These are phyloP conservation scores for Platalea minor DNA, from an alignment of 2,797 vertebrate species.

Conservation along the genomic window DNA sequence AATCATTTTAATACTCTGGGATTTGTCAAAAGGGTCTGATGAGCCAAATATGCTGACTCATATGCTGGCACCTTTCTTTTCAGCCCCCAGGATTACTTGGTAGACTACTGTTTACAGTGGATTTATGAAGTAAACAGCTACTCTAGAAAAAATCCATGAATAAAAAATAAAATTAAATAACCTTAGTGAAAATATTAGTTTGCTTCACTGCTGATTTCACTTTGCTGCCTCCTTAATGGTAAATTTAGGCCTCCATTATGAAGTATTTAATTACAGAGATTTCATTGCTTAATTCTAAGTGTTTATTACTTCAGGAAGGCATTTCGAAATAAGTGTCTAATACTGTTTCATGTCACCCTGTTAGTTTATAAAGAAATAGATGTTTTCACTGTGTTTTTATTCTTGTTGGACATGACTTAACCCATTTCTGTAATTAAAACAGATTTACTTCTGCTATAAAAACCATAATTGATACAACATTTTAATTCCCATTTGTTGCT, in stretches of 20 bases:
- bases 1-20: background rate
- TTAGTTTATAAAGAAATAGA: background rate
- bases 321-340: background rate
- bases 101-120: background rate
- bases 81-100: background rate
- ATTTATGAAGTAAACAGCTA: background rate
- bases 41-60: background rate
- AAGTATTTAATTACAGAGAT: background rate
- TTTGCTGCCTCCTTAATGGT: background rate
- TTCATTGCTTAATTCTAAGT: conserved; percentile 1
- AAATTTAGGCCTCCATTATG: background rate
- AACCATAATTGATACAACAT: background rate
- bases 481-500: background rate
- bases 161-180: background rate
- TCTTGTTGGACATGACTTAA: background rate
- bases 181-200: background rate
- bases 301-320: background rate
- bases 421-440: conserved; percentile 32
- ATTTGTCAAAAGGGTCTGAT: background rate
- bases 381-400: background rate
- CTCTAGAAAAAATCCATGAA: background rate
- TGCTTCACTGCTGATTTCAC: background rate
- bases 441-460: background rate
- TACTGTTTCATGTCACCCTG: background rate
- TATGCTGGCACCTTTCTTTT: background rate